Base-by-base conservation (phyloP, 2,797 vertebrate species). In the Nannoperca obscura region DNA sequence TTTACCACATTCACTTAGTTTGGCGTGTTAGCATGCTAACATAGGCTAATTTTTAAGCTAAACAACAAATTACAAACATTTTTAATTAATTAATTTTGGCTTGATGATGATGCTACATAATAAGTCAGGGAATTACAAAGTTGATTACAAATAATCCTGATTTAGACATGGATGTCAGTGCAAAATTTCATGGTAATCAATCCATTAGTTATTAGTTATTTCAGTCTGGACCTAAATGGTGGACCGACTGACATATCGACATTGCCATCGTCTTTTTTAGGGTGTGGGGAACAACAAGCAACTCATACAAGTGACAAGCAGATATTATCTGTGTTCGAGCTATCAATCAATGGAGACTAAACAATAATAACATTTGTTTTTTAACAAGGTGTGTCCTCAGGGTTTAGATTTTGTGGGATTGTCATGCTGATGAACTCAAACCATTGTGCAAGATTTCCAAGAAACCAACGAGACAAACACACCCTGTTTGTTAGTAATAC, bases 371-470 rank as follows among this genome's bases (percentile, higher is more conserved):
- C 0, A 10, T 34, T 38, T 58, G 44, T 74, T 71, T 55, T 15
- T 34, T 69, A 76, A 70, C 30, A 68, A 62, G 70, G 72, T n/a
- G 77, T 64, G 55, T 8, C 22, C 17, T 58, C 6, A 4, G 13
- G 27, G 40, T 79, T 79, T 50, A 11, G 61, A 47, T 2, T 27
- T 9, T 52, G 30, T 58, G 30, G 1, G 30, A 74, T 5, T 24
- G 24, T 73, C 36, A 64, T 0, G 2, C 20, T 30, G 30, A 62
- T 38, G 22, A 30, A 11, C 36, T 62, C 9, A 36, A 67, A 27
- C 24, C 9, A 65, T 82, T 86, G 60, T 59, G 76, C n/a, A 86
- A 91, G 57, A 40, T 64, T 82, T n/a, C 47, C 32, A 66, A 46
- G 15, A 19, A 64, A 54, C 32, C 11, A 30, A n/a, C 7, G 57